Evolutionary conservation across 1,140 invertebrate species (phyloP).

Genomic region (Drosophila rhopaloa): DNA sequence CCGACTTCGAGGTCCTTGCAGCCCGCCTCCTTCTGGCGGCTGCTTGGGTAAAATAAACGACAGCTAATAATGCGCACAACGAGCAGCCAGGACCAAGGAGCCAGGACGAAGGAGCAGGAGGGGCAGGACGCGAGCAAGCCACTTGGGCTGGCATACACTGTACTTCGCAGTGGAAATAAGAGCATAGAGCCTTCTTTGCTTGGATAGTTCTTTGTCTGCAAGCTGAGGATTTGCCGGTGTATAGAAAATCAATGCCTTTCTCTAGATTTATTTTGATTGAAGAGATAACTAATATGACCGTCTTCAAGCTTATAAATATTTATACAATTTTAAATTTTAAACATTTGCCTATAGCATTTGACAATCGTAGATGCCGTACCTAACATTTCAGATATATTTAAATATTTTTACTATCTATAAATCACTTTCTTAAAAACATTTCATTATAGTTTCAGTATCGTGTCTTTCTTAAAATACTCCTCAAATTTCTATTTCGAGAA

Average conservation of each 20-base stretch:
- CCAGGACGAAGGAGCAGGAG: constrained; percentile 17
- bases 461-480: no score
- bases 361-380: no score
- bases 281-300: background rate
- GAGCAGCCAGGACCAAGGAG: constrained; percentile 54
- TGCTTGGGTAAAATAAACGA: constrained; percentile 77
- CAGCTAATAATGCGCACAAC: constrained; percentile 80
- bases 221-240: background rate
- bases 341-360: no score
- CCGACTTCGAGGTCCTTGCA: constrained; percentile 13
- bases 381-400: no score
- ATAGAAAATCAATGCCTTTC: background rate
- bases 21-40: constrained; percentile 23
- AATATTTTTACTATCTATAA: no score
- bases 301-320: no score
- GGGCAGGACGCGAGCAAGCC: constrained; percentile 36
- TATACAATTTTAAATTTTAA: no score
- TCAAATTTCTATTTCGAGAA: no score
- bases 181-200: constrained; percentile 2
- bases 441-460: no score
- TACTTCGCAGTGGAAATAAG: constrained; percentile 6
- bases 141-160: constrained; percentile 33
- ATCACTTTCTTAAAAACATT: no score
- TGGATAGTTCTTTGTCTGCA: constrained; percentile 16
- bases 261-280: background rate